Evolutionary conservation across 2,113 vertebrate genomes (phyloP), one percentile per base, ranked within the genome.

Genomic region (Corythaeola cristata): DNA sequence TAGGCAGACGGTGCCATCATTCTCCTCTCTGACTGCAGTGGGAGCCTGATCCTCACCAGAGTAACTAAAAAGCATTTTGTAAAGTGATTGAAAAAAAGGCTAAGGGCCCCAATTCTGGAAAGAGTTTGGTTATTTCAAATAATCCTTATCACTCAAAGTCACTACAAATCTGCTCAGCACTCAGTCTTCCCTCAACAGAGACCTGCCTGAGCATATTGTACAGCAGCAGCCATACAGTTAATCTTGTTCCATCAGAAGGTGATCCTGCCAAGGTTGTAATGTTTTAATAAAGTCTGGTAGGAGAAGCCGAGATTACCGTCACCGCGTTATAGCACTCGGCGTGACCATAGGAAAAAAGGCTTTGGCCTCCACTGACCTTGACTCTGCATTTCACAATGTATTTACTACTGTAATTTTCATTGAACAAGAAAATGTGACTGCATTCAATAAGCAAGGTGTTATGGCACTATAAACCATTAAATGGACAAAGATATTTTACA

Each of bases 381-480:
- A 91, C 85, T 92, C 77, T 72, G 74, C 76, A 87, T 95, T 85
- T 97, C 78, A 95, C 85, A 77, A 64, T 5, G 16, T 78, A 88
- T 95, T 92, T 95, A 97, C 93, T 93, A 81, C 90, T 94, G 91
- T 85, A 96, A 83, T 69, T 88, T 86, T 67, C 95, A 83, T 4
- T 90, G 88, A 89, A 85, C 84, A 97, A 93, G 78, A 95, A 96
- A 97, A 90, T 74, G 82, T 56, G 85, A 79, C 64, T 44, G 88
- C 59, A 17, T 97, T 97, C 97, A 97, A 96, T 96, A 97, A 97
- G 83, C 63, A 93, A 97, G 86, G 64, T 94, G 66, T 30, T 97
- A 94, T 32, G 95, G 84, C 85, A 30, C 74, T 78, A 94, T 97
- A 97, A 97, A 94, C 67, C 87, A 96, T 96, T 94, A 96, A 94